phyloP scores from a whole-genome alignment of 1,140 invertebrate genomes.

The Drosophila ogumai region DNA sequence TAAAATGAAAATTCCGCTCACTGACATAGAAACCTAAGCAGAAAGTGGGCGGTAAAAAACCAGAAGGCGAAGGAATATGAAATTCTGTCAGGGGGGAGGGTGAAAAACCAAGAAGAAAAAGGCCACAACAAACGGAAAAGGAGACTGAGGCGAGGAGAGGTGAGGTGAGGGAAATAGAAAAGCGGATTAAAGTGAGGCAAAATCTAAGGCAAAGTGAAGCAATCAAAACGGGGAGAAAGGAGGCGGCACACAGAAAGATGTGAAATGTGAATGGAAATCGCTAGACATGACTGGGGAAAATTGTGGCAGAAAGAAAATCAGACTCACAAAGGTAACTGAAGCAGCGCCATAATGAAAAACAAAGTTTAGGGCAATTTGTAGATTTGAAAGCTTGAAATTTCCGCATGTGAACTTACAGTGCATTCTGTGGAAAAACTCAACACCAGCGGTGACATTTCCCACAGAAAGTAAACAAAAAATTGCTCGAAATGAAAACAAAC shows the following conservation, averaged over 20 bases:
- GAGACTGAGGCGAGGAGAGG: slow-evolving; percentile 12
- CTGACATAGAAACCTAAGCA: slow-evolving; percentile 26
- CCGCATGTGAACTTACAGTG: slow-evolving; percentile 15
- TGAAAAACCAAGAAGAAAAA: slow-evolving; percentile 2
- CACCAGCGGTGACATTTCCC: not conserved
- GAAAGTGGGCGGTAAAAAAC: slow-evolving; percentile 4
- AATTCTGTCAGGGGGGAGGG: not conserved
- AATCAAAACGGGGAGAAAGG: not conserved
- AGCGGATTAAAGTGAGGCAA: slow-evolving; percentile 38
- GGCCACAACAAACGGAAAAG: slow-evolving; percentile 17
- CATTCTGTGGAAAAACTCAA: slow-evolving; percentile 9
- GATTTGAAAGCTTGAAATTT: slow-evolving; percentile 3
- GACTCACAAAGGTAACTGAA: slow-evolving; percentile 7
- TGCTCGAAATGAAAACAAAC: slow-evolving; percentile 27
- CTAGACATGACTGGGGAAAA: not conserved
- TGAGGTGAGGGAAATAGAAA: slow-evolving; percentile 14
- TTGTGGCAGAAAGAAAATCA: not conserved
- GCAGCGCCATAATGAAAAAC: slow-evolving; percentile 19
- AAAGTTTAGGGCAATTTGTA: slow-evolving; percentile 20
- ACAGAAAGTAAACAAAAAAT: slow-evolving; percentile 7
- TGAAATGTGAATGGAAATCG: slow-evolving; percentile 1
- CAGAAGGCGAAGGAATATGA: slow-evolving; percentile 22
- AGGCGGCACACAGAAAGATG: not conserved
- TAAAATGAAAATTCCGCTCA: slow-evolving; percentile 28
- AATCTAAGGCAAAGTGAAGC: slow-evolving; percentile 21